These are phyloP conservation scores for Papilio helenus DNA, from an alignment of 1,140 invertebrate genomes.

Conservation along the genomic window DNA sequence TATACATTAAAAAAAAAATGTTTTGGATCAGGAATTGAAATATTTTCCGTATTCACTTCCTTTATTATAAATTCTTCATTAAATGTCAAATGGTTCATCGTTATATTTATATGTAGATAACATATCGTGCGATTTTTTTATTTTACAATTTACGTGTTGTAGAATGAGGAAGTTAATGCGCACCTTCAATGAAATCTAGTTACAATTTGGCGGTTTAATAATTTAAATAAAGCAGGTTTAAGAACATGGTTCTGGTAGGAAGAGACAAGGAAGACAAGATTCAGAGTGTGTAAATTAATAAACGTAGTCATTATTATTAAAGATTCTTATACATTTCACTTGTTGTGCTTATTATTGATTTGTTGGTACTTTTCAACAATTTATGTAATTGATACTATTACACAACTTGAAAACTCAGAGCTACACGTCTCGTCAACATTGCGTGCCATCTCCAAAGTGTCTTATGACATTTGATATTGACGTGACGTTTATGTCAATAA, in stretches of 20 bases:
- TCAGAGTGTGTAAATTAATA: neutral
- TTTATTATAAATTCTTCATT: conserved; percentile 1
- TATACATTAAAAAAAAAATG: neutral
- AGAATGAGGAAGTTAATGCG: conserved; percentile 6
- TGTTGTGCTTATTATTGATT: no score
- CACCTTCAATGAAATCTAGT: conserved; percentile 13
- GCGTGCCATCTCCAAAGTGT: no score
- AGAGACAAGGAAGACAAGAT: neutral
- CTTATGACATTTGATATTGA: no score
- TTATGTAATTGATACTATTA: no score
- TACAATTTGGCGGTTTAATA: neutral
- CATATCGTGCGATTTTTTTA: neutral
- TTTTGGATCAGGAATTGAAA: neutral
- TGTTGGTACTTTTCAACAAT: no score
- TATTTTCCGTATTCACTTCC: neutral
- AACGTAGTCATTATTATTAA: neutral
- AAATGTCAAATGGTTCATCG: conserved; percentile 11
- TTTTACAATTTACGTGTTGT: neutral
- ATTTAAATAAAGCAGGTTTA: neutral
- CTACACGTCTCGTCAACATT: no score
- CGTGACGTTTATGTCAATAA: no score
- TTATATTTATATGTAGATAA: neutral
- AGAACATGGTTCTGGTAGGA: neutral
- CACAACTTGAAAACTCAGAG: no score
- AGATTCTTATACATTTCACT: no score